Evolutionary conservation across 2,888 invertebrate species (phyloP).

Genomic region (Drosophila sordidula): DNA sequence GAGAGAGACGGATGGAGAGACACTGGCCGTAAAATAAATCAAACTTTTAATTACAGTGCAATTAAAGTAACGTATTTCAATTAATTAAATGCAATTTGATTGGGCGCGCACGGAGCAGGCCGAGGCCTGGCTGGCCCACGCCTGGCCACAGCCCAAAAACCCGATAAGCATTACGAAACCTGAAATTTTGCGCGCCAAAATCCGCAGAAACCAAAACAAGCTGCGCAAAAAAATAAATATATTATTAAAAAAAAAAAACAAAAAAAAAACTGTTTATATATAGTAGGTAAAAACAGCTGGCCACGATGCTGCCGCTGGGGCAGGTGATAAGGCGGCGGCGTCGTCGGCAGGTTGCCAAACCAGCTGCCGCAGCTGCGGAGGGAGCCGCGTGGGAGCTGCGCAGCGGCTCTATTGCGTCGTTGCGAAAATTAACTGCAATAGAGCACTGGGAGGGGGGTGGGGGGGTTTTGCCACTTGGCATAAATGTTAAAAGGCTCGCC

Average conservation of each 20-base stretch:
- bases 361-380: conserved; percentile 66
- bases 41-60: conserved; percentile 76
- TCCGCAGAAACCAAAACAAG: conserved; percentile 35
- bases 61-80: conserved; percentile 80
- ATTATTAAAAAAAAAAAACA: conserved; percentile 33
- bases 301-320: conserved; percentile 14
- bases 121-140: conserved; percentile 38
- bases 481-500: conserved; percentile 74
- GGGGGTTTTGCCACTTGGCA: conserved; percentile 49
- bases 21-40: conserved; percentile 61
- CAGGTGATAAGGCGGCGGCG: conserved; percentile 64
- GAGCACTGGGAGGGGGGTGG: conserved; percentile 5
- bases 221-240: conserved; percentile 48
- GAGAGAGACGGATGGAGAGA: neutral
- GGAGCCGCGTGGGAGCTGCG: conserved; percentile 56
- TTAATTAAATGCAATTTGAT: conserved; percentile 75
- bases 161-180: conserved; percentile 57
- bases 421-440: conserved; percentile 76
- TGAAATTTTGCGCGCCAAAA: conserved; percentile 60
- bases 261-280: conserved; percentile 10
- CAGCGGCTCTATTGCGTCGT: conserved; percentile 74
- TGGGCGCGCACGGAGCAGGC: conserved; percentile 31
- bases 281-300: conserved; percentile 47
- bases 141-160: conserved; percentile 26
- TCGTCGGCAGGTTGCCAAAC: conserved; percentile 64